These are phyloP conservation scores for Mormyrus lacerda DNA, from an alignment of 2,113 vertebrate genomes.

Conservation along the genomic window DNA sequence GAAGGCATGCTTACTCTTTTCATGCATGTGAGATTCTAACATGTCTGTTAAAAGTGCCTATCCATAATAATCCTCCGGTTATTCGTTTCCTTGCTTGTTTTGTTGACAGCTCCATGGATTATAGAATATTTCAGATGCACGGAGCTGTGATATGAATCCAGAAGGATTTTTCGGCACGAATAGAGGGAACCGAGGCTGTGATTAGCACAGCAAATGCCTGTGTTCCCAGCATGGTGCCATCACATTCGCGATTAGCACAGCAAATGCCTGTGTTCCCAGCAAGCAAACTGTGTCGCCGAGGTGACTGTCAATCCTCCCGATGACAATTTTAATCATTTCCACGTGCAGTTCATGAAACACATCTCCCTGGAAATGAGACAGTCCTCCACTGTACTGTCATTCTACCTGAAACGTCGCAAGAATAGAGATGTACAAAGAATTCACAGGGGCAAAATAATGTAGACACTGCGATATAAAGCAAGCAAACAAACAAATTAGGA, in stretches of 20 bases:
- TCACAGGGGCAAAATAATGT: not conserved
- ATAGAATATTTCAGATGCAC: conserved; percentile 3
- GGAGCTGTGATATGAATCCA: not conserved
- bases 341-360: not conserved
- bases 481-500: not conserved
- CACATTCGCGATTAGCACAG: not conserved
- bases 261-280: not conserved
- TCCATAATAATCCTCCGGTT: not conserved
- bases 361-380: not conserved
- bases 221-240: no score
- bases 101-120: not conserved
- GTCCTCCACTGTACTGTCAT: not conserved
- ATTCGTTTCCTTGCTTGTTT: not conserved
- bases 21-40: not conserved
- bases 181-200: not conserved
- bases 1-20: conserved; percentile 5
- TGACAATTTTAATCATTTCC: not conserved
- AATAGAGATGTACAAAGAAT: not conserved
- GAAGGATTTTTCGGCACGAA: not conserved
- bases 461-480: not conserved
- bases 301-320: not conserved
- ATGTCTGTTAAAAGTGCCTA: conserved; percentile 7
- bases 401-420: not conserved
- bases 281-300: not conserved
- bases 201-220: no score